These are phyloP conservation scores for Enteromius fasciolatus DNA, from an alignment of 2,797 vertebrate species.

Conservation along the genomic window DNA sequence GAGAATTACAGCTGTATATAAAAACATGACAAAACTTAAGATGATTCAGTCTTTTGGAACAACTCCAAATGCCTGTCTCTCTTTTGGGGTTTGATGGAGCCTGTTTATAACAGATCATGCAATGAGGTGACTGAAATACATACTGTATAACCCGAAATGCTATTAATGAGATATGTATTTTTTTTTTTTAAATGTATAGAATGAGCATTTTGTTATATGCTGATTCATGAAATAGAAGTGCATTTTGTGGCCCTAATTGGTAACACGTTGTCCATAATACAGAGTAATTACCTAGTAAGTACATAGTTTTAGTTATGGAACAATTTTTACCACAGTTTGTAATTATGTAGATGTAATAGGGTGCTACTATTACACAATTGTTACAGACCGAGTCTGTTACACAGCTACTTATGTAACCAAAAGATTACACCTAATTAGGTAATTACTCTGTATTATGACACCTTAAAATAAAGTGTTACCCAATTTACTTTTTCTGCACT, in stretches of 20 bases:
- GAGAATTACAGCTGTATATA: constrained; percentile 23
- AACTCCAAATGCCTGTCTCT: not conserved
- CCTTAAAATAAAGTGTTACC: too few relatives aligned
- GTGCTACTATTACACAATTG: too few relatives aligned
- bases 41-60: constrained; percentile 7
- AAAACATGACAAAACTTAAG: not conserved
- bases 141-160: not conserved
- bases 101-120: not conserved
- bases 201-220: not conserved
- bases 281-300: too few relatives aligned
- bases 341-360: too few relatives aligned
- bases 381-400: too few relatives aligned
- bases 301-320: too few relatives aligned
- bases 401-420: too few relatives aligned
- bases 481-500: not conserved
- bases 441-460: too few relatives aligned
- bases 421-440: too few relatives aligned
- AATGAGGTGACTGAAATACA: not conserved
- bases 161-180: not conserved
- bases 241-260: not conserved
- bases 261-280: too few relatives aligned
- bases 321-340: too few relatives aligned
- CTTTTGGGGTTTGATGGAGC: not conserved
- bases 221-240: not conserved
- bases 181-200: too few relatives aligned